These are phyloP conservation scores for Atrina japonica DNA, from an alignment of 2,888 invertebrate genomes.

Conservation along the genomic window DNA sequence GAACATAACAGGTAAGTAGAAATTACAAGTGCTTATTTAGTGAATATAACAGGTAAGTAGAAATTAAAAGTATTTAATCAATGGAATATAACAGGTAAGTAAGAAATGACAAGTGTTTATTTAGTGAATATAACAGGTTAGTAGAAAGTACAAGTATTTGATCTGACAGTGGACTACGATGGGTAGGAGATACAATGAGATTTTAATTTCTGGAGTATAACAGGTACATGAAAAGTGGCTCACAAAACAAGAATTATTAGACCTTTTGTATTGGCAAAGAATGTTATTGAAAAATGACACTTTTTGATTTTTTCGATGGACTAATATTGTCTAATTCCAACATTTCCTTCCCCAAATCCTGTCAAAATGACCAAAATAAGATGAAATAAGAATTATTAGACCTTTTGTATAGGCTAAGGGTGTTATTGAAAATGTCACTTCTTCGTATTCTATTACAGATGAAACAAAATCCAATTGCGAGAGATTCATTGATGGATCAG, in stretches of 20 bases:
- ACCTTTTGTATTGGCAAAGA: background rate
- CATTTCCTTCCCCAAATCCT: too few relatives aligned
- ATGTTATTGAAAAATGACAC: too few relatives aligned
- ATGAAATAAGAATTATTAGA: too few relatives aligned
- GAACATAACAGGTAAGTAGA: conserved; percentile 85
- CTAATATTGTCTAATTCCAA: too few relatives aligned
- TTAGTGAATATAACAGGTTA: conserved; percentile 85
- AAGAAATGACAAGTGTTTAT: background rate
- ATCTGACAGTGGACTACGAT: conserved; percentile 85
- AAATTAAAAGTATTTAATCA: too few relatives aligned
- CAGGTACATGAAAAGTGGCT: conserved; percentile 74
- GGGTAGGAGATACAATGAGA: conserved; percentile 71
- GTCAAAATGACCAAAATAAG: too few relatives aligned
- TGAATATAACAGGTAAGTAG: conserved; percentile 85
- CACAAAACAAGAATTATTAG: background rate
- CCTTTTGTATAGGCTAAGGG: too few relatives aligned
- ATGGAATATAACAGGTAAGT: conserved; percentile 85
- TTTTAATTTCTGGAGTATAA: conserved; percentile 88
- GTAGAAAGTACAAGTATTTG: too few relatives aligned
- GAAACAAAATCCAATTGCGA: conserved; percentile 97
- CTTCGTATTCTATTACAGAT: conserved; percentile 88
- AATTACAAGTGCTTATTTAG: too few relatives aligned
- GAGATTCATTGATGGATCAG: conserved; percentile 92
- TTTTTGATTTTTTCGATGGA: too few relatives aligned
- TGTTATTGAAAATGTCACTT: too few relatives aligned